Evolutionary conservation across 2,888 invertebrate genomes (phyloP), one percentile per base, ranked within the genome.

Genomic region (Coenonympha glycerion): DNA sequence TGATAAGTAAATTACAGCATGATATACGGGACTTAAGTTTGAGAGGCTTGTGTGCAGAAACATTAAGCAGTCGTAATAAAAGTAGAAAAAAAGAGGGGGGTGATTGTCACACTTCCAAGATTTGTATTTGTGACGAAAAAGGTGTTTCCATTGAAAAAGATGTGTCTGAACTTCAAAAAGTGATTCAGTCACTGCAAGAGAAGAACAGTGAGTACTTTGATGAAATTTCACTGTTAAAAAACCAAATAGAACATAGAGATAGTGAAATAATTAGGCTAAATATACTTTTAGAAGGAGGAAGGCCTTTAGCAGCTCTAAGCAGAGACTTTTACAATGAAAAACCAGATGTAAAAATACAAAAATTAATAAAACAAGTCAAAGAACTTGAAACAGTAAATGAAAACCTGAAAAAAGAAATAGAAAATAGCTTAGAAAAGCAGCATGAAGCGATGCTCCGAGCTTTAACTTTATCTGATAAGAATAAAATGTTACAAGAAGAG

Each of bases 371-470:
- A 65, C 73, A 88, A 40, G 68, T 93, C 49, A 88, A 89, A 61
- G 89, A 90, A 49, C 85, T 90, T 22, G 93, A 92, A 76, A 73
- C 74, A 41, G 74, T 85, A 55, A 82, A 92, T 64, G 89, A 91
- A 48, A 68, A 76, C 28, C 82, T 87, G 33, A 83, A 78, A 57
- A 81, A 73, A 60, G 80, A 88, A 61, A 57, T 82, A 36, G 90
- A 77, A 77, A 90, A 88, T 59, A 85, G 90, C 15, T 69, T 92
- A 52, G 84, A 88, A 47, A 92, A 92, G 64, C 92, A 93, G 66
- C 95, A 95, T 73, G 94, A 94, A 70, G 95, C 94, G 3, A 94
- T 94, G 93, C 85, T 92, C 36, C 83, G 92, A 59, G 94, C 94
- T 3, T 77, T 94, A 34, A 87, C 87, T 64, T 85, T 94, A 46